Percentiles rank a stretch among this genome's conserved stretches.
Conservation (phyloP, 1,140 invertebrate species). For the Caenorhabditis brenneri region DNA sequence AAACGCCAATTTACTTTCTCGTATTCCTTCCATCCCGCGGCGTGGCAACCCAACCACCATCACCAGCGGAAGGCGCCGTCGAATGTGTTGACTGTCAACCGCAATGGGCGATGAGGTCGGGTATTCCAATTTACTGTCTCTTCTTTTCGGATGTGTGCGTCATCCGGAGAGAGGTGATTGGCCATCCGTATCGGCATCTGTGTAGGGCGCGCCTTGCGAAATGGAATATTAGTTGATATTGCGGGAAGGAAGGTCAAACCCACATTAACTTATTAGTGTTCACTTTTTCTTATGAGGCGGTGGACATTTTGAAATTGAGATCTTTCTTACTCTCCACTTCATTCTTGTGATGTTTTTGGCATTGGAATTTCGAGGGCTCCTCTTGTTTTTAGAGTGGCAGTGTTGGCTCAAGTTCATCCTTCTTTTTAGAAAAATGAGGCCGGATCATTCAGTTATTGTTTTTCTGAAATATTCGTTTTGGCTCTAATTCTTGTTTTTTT, state of each 20-base stretch:
- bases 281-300: not conserved
- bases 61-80: slow-evolving; percentile 32
- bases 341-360: too few species aligned
- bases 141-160: not conserved
- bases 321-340: too few species aligned
- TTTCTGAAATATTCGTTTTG: too few species aligned
- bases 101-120: not conserved
- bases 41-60: too few species aligned
- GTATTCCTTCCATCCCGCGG: not conserved
- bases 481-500: not conserved
- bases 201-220: not conserved
- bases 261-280: slow-evolving; percentile 16
- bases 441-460: too few species aligned
- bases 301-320: too few species aligned
- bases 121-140: slow-evolving; percentile 23
- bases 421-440: too few species aligned
- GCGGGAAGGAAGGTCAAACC: not conserved
- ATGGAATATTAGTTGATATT: slow-evolving; percentile 30
- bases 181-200: slow-evolving; percentile 18
- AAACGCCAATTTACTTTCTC: slow-evolving; percentile 31
- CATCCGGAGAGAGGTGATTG: slow-evolving; percentile 41
- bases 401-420: too few species aligned
- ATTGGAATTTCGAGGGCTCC: too few species aligned
- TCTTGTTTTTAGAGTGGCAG: too few species aligned
- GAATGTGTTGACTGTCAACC: slow-evolving; percentile 2